These are phyloP conservation scores for Drosophila rubida DNA, from an alignment of 2,888 invertebrate genomes.

Conservation along the genomic window DNA sequence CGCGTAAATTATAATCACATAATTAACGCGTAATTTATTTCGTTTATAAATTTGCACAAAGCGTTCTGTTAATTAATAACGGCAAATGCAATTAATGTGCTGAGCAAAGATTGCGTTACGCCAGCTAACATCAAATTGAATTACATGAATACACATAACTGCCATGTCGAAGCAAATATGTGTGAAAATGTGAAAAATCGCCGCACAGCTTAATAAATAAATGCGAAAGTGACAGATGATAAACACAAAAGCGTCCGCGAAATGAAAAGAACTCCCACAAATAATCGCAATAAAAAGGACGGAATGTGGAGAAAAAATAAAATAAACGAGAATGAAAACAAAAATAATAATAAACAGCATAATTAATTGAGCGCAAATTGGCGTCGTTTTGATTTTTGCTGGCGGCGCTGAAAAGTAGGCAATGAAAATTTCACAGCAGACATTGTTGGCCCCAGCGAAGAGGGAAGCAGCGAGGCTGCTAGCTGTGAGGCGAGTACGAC, in stretches of 20 bases:
- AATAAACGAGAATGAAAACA: no score
- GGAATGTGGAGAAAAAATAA: conserved; percentile 10
- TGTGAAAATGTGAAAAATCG: conserved; percentile 50
- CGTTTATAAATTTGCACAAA: conserved; percentile 50
- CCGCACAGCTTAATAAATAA: conserved; percentile 65
- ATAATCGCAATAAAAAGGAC: conserved; percentile 40
- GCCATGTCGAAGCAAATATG: conserved; percentile 8
- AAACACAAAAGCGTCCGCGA: conserved; percentile 52
- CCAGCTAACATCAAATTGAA: conserved; percentile 50
- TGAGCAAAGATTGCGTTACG: conserved; percentile 21
- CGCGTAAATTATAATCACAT: conserved; percentile 52
- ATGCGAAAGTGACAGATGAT: conserved; percentile 34
- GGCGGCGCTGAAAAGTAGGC: conserved; percentile 38
- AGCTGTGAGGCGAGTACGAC: conserved; percentile 18
- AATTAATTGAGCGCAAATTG: conserved; percentile 81
- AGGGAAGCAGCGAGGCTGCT: conserved; percentile 1
- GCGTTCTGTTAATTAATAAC: conserved; percentile 65
- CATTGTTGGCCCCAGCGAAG: not conserved
- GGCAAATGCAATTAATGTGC: conserved; percentile 1
- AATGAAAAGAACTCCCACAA: conserved; percentile 41
- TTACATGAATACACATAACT: conserved; percentile 37
- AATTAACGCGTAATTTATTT: conserved; percentile 63
- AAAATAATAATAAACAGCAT: conserved; percentile 50
- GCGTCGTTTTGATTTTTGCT: conserved; percentile 64
- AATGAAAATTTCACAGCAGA: conserved; percentile 42